Conservation (phyloP, 1,140 invertebrate genomes). For the Drosophila ambigua region DNA sequence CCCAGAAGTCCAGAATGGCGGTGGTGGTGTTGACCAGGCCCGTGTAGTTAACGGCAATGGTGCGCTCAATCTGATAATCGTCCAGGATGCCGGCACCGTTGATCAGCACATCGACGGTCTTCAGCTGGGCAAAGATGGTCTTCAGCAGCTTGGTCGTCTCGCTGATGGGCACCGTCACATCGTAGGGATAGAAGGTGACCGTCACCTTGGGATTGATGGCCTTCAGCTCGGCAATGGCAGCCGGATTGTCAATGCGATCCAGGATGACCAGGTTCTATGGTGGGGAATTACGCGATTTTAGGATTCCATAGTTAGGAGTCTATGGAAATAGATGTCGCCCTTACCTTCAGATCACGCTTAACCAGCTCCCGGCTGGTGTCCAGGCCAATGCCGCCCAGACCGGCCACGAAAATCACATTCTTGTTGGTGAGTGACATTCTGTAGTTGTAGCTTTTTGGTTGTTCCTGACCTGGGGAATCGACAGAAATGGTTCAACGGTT, state of each 20-base stretch:
- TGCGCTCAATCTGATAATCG: slow-evolving; percentile 73
- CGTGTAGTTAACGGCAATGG: slow-evolving; percentile 79
- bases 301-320: not conserved
- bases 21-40: slow-evolving; percentile 77
- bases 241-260: slow-evolving; percentile 71
- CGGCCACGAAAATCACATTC: slow-evolving; percentile 77
- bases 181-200: slow-evolving; percentile 68
- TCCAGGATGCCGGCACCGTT: slow-evolving; percentile 78
- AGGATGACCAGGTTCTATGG: slow-evolving; percentile 68
- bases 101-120: slow-evolving; percentile 74
- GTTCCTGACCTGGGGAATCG: slow-evolving; percentile 31
- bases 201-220: slow-evolving; percentile 72
- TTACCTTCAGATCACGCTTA: slow-evolving; percentile 62
- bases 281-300: too few species aligned
- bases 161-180: slow-evolving; percentile 63
- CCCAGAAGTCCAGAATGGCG: slow-evolving; percentile 84
- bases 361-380: slow-evolving; percentile 68
- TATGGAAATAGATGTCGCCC: not conserved
- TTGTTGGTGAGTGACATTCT: slow-evolving; percentile 70
- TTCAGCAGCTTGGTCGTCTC: slow-evolving; percentile 61
- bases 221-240: slow-evolving; percentile 65
- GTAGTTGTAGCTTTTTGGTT: not conserved
- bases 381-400: slow-evolving; percentile 74
- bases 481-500: slow-evolving; percentile 28
- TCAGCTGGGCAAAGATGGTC: slow-evolving; percentile 64